Conservation (phyloP, 2,888 invertebrate species). For the Athrips mouffetella region DNA sequence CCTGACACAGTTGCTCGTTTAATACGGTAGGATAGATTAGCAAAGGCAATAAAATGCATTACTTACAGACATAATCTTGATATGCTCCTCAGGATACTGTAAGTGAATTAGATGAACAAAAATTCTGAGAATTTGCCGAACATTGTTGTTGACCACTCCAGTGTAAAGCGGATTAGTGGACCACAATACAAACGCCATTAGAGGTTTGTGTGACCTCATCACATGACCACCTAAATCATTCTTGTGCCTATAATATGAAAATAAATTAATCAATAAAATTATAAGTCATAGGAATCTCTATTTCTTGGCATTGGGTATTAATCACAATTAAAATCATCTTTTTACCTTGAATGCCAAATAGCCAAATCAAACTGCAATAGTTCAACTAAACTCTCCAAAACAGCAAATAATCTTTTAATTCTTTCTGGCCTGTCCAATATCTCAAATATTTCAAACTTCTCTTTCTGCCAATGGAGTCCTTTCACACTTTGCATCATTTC, state of each 20-base stretch:
- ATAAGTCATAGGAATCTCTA: too few species aligned
- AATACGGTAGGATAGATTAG: too few species aligned
- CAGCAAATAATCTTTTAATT: slow-evolving; percentile 70
- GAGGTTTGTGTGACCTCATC: slow-evolving; percentile 56
- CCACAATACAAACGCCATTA: slow-evolving; percentile 61
- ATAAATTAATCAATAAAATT: too few species aligned
- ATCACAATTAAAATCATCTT: neutral
- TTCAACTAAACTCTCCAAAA: slow-evolving; percentile 69
- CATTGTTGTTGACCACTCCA: slow-evolving; percentile 52
- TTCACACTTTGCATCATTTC: slow-evolving; percentile 54
- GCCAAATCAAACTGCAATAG: slow-evolving; percentile 76
- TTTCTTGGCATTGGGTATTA: neutral
- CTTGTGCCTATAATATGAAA: slow-evolving; percentile 46
- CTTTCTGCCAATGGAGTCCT: slow-evolving; percentile 62
- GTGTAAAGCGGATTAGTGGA: slow-evolving; percentile 50
- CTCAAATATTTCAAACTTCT: slow-evolving; percentile 64
- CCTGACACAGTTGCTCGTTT: too few species aligned
- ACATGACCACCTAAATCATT: slow-evolving; percentile 49
- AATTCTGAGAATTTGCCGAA: slow-evolving; percentile 54
- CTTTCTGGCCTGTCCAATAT: slow-evolving; percentile 54
- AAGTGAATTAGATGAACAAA: slow-evolving; percentile 57
- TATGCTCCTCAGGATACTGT: slow-evolving; percentile 54
- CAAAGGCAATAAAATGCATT: neutral
- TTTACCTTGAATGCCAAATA: slow-evolving; percentile 74
- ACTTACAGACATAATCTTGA: slow-evolving; percentile 57